Evolutionary conservation across 2,113 vertebrate species (phyloP).

Genomic region (Lasiurus cinereus): DNA sequence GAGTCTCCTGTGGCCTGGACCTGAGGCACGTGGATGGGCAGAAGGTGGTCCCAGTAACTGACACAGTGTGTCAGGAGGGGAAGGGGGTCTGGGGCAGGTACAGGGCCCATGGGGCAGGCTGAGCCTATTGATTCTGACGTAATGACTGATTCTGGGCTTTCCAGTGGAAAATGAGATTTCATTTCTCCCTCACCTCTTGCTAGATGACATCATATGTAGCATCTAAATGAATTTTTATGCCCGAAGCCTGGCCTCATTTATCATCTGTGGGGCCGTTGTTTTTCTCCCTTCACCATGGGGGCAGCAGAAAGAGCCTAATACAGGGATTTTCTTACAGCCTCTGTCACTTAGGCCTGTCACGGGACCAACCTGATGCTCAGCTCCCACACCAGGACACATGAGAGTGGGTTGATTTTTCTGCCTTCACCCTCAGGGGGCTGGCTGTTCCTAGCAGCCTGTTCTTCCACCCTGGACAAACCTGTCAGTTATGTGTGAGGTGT

Average conservation of each 20-base stretch:
- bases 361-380: neutral
- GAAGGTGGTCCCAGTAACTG: neutral
- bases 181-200: neutral
- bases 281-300: neutral
- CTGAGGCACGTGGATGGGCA: neutral
- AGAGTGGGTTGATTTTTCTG: neutral
- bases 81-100: neutral
- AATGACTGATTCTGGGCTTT: neutral
- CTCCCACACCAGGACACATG: neutral
- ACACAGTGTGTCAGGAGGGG: neutral
- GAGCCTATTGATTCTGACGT: neutral
- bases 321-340: neutral
- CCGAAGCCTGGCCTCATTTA: neutral
- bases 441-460: neutral
- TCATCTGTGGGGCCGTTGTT: neutral
- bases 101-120: rapidly evolving
- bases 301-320: neutral
- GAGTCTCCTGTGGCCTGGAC: too few species aligned
- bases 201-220: neutral
- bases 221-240: neutral
- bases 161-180: neutral
- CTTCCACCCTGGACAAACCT: neutral
- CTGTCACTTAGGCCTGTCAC: neutral
- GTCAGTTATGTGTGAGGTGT: neutral
- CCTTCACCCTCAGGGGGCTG: neutral